Conservation (phyloP, 2,888 invertebrate species). For the Yponomeuta cagnagella region DNA sequence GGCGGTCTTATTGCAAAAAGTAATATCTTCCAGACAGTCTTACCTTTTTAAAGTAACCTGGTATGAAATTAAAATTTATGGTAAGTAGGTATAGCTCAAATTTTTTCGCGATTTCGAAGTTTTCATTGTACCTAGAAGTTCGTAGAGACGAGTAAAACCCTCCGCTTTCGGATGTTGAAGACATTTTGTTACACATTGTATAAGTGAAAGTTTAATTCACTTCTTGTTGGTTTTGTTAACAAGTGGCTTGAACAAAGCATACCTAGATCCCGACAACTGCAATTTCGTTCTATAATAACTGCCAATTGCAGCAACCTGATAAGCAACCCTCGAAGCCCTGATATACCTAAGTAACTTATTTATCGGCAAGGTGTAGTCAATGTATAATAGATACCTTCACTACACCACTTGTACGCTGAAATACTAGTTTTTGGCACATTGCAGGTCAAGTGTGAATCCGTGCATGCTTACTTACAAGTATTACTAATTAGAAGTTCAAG, state of each 20-base stretch:
- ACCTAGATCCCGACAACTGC: background rate
- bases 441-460: background rate
- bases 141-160: too few species aligned
- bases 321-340: background rate
- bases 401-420: background rate
- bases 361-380: background rate
- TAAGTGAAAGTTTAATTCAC: too few species aligned
- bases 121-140: too few species aligned
- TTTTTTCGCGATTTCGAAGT: too few species aligned
- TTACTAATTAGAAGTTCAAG: background rate
- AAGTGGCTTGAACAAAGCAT: background rate
- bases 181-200: too few species aligned
- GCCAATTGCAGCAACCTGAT: background rate
- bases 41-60: too few species aligned
- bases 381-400: background rate
- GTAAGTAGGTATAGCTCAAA: too few species aligned
- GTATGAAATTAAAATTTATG: too few species aligned
- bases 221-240: too few species aligned
- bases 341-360: background rate
- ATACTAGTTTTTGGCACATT: background rate
- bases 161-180: too few species aligned
- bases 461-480: background rate
- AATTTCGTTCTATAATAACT: background rate
- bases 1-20: too few species aligned
- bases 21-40: too few species aligned